Evolutionary conservation across 2,888 invertebrate genomes (phyloP), one percentile per base, ranked within the genome.

Genomic region (Drosophila buzzatii): DNA sequence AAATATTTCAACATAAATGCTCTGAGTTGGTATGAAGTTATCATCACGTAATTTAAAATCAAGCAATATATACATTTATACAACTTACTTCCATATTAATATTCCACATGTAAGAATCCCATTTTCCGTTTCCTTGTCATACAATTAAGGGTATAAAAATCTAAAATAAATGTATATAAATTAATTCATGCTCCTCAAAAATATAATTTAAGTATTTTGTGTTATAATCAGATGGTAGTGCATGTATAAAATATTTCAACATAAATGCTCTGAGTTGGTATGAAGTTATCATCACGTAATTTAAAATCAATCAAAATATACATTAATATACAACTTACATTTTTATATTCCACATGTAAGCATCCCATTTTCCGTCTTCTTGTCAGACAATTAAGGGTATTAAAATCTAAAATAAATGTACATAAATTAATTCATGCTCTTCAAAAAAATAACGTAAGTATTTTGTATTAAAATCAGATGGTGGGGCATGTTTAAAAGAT

Each of bases 141-240:
- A 3, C 4, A 3, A 7, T 39, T 12, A 2, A 27, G 14, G 10
- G 18, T 5, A n/a, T n/a, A 16, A 3, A 45, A 3, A 2, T 18
- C 52, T 52, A 23, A 37, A 52, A 6, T 2, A 52, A 49, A 14
- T 18, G 1, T 14, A 6, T 0, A 20, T 18, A 6, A 51, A 18
- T 52, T 35, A 52, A 14, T 20, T 8, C 3, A 2, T 16, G 52
- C 7, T 52, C 14, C 5, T 16, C 7, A 23, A 16, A 35, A 52
- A 23, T 14, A 33, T 33, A 27, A 16, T 3, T 14, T n/a, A 2
- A n/a, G 10, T n/a, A 16, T 10, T 9, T 6, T 6, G 2, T n/a
- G n/a, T 51, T 9, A 16, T 27, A 64, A 41, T 90, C 90, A 90
- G 88, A 85, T 91, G 91, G 91, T 90, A 84, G 68, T 86, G 87